Percentiles rank a stretch among this genome's conserved stretches.
phyloP scores from a whole-genome alignment of 2,888 invertebrate species.

The Julus scanicus region DNA sequence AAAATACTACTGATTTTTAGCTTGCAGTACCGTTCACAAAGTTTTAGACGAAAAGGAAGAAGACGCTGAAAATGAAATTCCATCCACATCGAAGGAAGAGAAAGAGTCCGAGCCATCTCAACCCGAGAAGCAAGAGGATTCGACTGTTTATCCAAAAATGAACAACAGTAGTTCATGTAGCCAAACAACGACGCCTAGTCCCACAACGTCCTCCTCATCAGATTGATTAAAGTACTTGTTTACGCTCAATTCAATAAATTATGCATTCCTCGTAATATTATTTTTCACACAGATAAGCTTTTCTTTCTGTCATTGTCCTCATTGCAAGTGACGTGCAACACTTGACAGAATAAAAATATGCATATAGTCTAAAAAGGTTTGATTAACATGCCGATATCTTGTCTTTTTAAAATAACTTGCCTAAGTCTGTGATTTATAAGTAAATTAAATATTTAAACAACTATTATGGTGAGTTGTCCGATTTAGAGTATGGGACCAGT shows the following conservation, averaged over 20 bases:
- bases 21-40: constrained; percentile 36
- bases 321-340: background rate
- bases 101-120: background rate
- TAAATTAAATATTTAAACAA: background rate
- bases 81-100: constrained; percentile 23
- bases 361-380: background rate
- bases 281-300: background rate
- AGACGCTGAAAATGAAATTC: constrained; percentile 17
- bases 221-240: constrained; percentile 46
- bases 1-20: constrained; percentile 41
- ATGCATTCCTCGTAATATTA: constrained; percentile 12
- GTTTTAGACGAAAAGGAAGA: constrained; percentile 4
- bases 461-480: background rate
- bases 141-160: background rate
- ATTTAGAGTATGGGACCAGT: too few species aligned
- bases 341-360: background rate
- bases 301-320: background rate
- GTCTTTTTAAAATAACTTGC: constrained; percentile 3
- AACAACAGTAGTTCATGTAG: constrained; percentile 56
- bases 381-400: background rate
- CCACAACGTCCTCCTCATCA: constrained; percentile 53
- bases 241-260: background rate
- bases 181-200: constrained; percentile 56
- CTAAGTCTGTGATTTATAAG: constrained; percentile 9
- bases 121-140: background rate